phyloP scores from a whole-genome alignment of 2,797 vertebrate species.

The Chrysolophus pictus region DNA sequence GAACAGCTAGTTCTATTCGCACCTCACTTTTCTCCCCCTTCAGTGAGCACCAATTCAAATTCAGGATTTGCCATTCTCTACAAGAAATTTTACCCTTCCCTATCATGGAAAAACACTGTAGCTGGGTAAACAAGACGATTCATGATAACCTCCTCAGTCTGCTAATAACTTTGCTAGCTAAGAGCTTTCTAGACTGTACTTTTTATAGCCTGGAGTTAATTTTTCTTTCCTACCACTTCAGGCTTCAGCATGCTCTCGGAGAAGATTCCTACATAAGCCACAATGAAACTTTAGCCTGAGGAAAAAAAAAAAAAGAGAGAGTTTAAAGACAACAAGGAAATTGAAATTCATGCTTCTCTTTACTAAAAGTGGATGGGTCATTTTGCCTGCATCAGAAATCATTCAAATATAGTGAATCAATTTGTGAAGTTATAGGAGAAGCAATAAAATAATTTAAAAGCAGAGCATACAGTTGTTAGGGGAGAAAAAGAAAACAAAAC shows the following conservation, averaged over 20 bases:
- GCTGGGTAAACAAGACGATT: not conserved
- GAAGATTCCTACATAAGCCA: not conserved
- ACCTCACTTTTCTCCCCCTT: not conserved
- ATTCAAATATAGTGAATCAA: not conserved
- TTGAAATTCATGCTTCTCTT: not conserved
- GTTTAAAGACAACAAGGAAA: not conserved
- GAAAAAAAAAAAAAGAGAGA: not conserved
- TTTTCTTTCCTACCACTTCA: not conserved
- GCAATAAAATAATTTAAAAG: not conserved
- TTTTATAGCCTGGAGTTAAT: not conserved
- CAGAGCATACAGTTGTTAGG: not conserved
- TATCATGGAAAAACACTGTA: not conserved
- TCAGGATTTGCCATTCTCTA: not conserved
- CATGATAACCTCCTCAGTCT: not conserved
- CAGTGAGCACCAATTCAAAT: fast-evolving
- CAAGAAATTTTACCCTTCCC: not conserved
- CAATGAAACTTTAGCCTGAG: not conserved
- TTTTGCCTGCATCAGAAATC: not conserved
- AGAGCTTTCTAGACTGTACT: not conserved
- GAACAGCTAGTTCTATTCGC: not conserved
- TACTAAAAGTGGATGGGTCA: not conserved
- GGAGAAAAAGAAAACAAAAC: not conserved
- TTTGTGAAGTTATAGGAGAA: not conserved
- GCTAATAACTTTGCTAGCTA: not conserved
- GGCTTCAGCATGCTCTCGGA: not conserved